Evolutionary conservation across 2,113 vertebrate genomes (phyloP), one percentile per base, ranked within the genome.

Genomic region (Misgurnus mizolepis): DNA sequence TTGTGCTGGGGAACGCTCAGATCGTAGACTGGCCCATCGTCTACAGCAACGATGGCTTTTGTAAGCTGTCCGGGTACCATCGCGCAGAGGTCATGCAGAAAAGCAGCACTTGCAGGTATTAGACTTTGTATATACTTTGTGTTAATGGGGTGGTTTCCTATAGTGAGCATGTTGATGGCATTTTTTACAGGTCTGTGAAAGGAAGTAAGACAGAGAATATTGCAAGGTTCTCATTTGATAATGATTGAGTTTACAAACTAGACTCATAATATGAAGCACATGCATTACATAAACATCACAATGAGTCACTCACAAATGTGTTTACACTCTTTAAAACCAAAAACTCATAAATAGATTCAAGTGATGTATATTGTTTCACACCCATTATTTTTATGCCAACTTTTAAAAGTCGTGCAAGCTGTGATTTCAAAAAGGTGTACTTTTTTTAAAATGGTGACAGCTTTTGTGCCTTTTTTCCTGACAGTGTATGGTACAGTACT

Each of bases 21-120:
- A 99, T 99, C 43, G 96, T 99, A 89, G 98, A 98, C 93, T 99
- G 97, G 98, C 98, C 97, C 56, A 96, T 99, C 70, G 98, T 99
- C 86, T 99, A 99, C 92, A 99, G 98, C 94, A 99, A 99, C 3
- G 98, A 99, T 85, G 98, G 98, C 86, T 99, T 99, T 92, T 99
- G 97, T 94, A 99, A 99, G 89, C 86, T 99, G 76, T 99, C 97
- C 50, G 98, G 97, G 81, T 99, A 98, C 87, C 98, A 99, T 93
- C 93, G 98, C 89, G 98, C 98, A 4, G 98, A 99, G 90, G 98
- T 99, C 92, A 99, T 99, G 98, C 98, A 99, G 88, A 99, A 98
- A 87, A 99, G 98, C 94, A 99, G 98, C 90, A 97, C 96, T 85
- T 99, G 98, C 97, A 99, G 98, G 98, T 99, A 96, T 86, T 89